These are phyloP conservation scores for Dreissena rostriformis DNA, from an alignment of 1,140 invertebrate species.

Conservation along the genomic window DNA sequence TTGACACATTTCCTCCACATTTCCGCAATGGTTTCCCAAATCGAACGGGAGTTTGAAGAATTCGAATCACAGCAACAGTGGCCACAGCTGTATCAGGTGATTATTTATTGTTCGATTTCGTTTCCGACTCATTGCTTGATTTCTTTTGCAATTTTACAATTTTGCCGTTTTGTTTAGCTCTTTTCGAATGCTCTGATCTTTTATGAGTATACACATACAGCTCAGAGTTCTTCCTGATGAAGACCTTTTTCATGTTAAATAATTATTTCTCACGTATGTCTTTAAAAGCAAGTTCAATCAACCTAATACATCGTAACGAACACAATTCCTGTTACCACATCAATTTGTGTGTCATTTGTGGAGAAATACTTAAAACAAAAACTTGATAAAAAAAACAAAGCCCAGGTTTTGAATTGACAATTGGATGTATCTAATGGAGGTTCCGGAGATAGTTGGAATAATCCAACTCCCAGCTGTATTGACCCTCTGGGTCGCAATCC, in stretches of 20 bases:
- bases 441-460: too few species aligned
- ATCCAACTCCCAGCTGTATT: too few species aligned
- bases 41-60: conserved; percentile 46
- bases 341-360: too few species aligned
- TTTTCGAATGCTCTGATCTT: background rate
- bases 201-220: background rate
- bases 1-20: conserved; percentile 37
- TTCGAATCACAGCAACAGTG: conserved; percentile 26
- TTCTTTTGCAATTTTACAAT: background rate
- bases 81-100: conserved; percentile 47
- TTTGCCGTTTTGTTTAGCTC: background rate
- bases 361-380: too few species aligned
- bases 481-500: too few species aligned
- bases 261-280: background rate
- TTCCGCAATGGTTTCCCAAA: conserved; percentile 50
- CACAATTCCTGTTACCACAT: too few species aligned
- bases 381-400: too few species aligned
- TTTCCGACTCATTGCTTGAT: background rate
- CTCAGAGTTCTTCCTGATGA: background rate
- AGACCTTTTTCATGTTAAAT: background rate
- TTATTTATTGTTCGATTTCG: background rate
- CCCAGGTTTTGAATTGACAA: too few species aligned
- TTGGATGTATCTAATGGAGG: too few species aligned
- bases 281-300: too few species aligned
- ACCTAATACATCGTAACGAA: too few species aligned